phyloP scores from a whole-genome alignment of 2,797 vertebrate genomes.

The Microctenopoma steveboyesi region DNA sequence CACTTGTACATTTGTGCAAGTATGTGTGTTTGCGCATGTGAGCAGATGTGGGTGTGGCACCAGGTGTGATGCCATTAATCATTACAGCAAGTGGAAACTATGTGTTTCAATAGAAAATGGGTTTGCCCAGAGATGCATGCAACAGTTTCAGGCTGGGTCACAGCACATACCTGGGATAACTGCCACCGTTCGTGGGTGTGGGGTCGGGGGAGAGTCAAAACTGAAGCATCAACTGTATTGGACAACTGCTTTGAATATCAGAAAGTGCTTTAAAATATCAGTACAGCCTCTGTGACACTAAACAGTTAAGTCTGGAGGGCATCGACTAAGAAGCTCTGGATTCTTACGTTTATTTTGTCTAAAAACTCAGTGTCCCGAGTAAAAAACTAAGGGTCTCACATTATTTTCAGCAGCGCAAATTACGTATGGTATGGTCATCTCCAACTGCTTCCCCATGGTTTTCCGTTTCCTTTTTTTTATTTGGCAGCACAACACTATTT shows the following conservation, averaged over 20 bases:
- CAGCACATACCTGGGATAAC: slow-evolving; percentile 61
- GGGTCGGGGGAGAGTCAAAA: slow-evolving; percentile 31
- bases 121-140: slow-evolving; percentile 64
- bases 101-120: slow-evolving; percentile 74
- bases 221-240: slow-evolving; percentile 4
- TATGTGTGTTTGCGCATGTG: slow-evolving; percentile 41
- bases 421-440: slow-evolving; percentile 2
- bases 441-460: slow-evolving; percentile 10
- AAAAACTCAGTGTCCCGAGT: slow-evolving; percentile 24
- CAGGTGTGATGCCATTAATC: slow-evolving; percentile 80
- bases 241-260: slow-evolving; percentile 20
- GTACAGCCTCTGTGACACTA: neutral
- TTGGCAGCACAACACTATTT: slow-evolving; percentile 27
- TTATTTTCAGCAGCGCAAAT: slow-evolving; percentile 31
- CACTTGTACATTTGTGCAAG: neutral
- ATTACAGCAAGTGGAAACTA: slow-evolving; percentile 78
- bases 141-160: slow-evolving; percentile 57
- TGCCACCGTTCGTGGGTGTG: slow-evolving; percentile 45
- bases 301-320: slow-evolving; percentile 8
- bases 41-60: slow-evolving; percentile 58
- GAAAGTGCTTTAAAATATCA: slow-evolving; percentile 14
- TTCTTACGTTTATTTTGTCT: slow-evolving; percentile 27
- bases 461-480: slow-evolving; percentile 25
- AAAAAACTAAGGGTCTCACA: slow-evolving; percentile 9
- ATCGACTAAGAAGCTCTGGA: slow-evolving; percentile 5